phyloP scores from a whole-genome alignment of 2,797 vertebrate genomes.

The Rhabdophis nuchalis region DNA sequence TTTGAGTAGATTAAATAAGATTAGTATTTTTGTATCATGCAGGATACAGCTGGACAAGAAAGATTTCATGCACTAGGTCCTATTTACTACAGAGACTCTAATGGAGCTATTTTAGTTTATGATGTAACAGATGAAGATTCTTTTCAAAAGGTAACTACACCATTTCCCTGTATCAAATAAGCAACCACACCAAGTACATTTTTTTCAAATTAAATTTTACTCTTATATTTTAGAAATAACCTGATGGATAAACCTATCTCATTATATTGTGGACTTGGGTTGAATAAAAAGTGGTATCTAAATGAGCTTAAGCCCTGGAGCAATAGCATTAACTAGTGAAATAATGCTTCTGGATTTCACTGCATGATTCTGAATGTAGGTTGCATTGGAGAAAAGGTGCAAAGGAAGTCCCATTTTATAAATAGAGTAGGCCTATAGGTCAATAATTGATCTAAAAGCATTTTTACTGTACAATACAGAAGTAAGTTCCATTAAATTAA shows the following conservation, averaged over 20 bases:
- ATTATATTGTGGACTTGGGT: not conserved
- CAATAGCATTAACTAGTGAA: not conserved
- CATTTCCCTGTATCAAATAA: not conserved
- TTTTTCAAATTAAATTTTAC: not conserved
- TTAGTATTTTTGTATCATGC: slow-evolving; percentile 53
- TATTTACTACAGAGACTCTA: slow-evolving; percentile 99
- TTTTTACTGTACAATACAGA: not conserved
- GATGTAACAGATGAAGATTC: slow-evolving; percentile 98
- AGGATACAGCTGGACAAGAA: slow-evolving; percentile 99
- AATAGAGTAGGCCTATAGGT: not conserved
- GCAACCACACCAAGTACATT: not conserved
- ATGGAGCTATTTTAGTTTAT: slow-evolving; percentile 95
- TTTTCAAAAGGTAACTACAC: slow-evolving; percentile 88
- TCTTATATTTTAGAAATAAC: not conserved
- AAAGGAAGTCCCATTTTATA: not conserved
- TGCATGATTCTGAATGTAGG: not conserved
- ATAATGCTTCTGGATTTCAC: not conserved
- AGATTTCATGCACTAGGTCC: slow-evolving; percentile 95
- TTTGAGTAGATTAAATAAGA: slow-evolving; percentile 20
- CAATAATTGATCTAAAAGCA: not conserved
- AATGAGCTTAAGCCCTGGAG: not conserved
- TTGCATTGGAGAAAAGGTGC: not conserved
- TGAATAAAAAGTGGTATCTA: not conserved
- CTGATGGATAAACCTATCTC: not conserved
- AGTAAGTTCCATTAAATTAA: not conserved